Evolutionary conservation across 2,113 vertebrate species (phyloP).

Genomic region (Gymnobelideus leadbeateri): DNA sequence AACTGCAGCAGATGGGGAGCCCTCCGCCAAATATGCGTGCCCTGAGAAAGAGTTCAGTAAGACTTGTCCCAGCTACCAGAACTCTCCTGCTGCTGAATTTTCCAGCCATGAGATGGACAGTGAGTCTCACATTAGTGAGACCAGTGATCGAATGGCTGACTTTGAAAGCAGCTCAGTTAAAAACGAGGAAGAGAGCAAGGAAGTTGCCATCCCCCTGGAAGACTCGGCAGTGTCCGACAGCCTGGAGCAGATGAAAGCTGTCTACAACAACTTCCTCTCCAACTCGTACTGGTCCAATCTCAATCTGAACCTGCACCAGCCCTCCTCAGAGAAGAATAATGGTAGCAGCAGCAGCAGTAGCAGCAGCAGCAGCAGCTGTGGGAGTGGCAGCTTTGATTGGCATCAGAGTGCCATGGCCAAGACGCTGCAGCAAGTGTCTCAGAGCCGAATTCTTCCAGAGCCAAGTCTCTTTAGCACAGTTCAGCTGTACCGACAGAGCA

Average conservation of each 20-base stretch:
- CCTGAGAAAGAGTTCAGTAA: constrained; percentile 93
- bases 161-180: constrained; percentile 96
- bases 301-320: constrained; percentile 93
- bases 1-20: constrained; percentile 91
- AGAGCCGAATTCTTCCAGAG: constrained; percentile 91
- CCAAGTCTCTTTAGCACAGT: constrained; percentile 98
- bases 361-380: constrained; percentile 97
- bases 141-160: constrained; percentile 97
- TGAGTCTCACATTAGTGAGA: constrained; percentile 97
- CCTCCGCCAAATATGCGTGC: constrained; percentile 92
- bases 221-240: constrained; percentile 92
- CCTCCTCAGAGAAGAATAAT: constrained; percentile 89
- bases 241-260: constrained; percentile 99
- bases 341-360: constrained; percentile 97
- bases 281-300: constrained; percentile 99
- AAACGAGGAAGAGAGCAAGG: constrained; percentile 96
- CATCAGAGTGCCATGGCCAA: constrained; percentile 98
- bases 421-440: constrained; percentile 96
- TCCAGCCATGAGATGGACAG: constrained; percentile 99
- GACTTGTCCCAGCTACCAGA: constrained; percentile 91
- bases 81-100: constrained; percentile 95
- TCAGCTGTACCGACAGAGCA: constrained; percentile 98
- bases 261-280: constrained; percentile 98
- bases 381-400: constrained; percentile 97
- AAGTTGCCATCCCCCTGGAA: constrained; percentile 87